Percentiles rank a stretch among this genome's conserved stretches.
Conservation (phyloP, 2,888 invertebrate species). For the Thymelicus acteon region DNA sequence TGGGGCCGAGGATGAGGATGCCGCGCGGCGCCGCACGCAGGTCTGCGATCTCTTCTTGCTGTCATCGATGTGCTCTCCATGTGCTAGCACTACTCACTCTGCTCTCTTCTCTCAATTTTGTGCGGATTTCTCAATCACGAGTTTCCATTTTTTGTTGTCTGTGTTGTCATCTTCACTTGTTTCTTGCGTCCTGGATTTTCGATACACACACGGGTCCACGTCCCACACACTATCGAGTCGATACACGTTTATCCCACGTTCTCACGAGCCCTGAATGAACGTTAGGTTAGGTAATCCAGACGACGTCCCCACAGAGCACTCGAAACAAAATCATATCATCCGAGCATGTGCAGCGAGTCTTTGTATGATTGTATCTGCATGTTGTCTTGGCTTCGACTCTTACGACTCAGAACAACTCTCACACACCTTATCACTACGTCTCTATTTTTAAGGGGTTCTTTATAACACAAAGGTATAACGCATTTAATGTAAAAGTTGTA, state of each 20-base stretch:
- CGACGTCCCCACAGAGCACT: slow-evolving; percentile 71
- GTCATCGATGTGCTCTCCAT: slow-evolving; percentile 82
- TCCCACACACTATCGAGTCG: slow-evolving; percentile 57
- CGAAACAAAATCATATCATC: slow-evolving; percentile 74
- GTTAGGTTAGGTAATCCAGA: slow-evolving; percentile 50
- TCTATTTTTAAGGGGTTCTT: slow-evolving; percentile 35
- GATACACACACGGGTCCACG: slow-evolving; percentile 66
- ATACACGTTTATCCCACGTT: slow-evolving; percentile 53
- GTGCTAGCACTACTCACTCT: slow-evolving; percentile 82
- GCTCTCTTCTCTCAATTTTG: slow-evolving; percentile 75
- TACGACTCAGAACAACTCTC: slow-evolving; percentile 64
- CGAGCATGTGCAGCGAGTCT: slow-evolving; percentile 77
- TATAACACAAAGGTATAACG: slow-evolving; percentile 37
- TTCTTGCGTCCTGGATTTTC: slow-evolving; percentile 72
- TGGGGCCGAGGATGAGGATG: slow-evolving; percentile 86
- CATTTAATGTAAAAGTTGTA: slow-evolving; percentile 43
- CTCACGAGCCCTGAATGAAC: slow-evolving; percentile 44
- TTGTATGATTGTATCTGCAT: slow-evolving; percentile 80
- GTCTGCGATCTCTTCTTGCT: slow-evolving; percentile 82
- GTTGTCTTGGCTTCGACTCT: slow-evolving; percentile 83
- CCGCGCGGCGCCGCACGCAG: slow-evolving; percentile 78
- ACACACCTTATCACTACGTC: slow-evolving; percentile 54
- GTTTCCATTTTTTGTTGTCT: slow-evolving; percentile 81
- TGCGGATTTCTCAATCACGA: slow-evolving; percentile 74
- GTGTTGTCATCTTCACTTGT: slow-evolving; percentile 77